Evolutionary conservation across 2,797 vertebrate genomes (phyloP), one percentile per base, ranked within the genome.

Genomic region (Coluber constrictor): DNA sequence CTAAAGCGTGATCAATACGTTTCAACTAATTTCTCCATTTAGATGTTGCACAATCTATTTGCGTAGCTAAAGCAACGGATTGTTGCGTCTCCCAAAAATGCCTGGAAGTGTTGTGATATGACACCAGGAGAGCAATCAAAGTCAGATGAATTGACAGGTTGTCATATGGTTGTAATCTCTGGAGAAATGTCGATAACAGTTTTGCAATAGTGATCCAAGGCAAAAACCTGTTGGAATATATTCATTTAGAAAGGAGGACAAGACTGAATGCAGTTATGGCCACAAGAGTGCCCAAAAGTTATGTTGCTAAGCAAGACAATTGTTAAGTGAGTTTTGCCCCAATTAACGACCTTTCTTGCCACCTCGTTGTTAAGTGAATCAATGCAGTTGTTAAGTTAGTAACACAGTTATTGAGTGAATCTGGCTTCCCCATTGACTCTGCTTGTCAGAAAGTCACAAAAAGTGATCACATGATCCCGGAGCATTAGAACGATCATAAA

Each of bases 61-160:
- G 61, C 66, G 86, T 95, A 60, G 91, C 95, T 91, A 96, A 96
- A 93, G 87, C 94, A 96, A 91, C 83, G 94, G 96, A 90, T 94
- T 96, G 95, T 94, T 96, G 87, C 92, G 96, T 90, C 90, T 95
- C 91, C 94, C 63, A 90, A 59, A 93, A 95, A 96, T 92, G 60
- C 95, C 95, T 93, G 95, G 94, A 56, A 91, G 92, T 88, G 95
- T 94, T 96, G 87, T 91, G 93, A 95, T 95, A 95, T 5, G 47
- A 29, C 37, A 93, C 27, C 4, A 56, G 88, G 43, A 23, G 37
- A 66, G 29, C 32, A 66, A 90, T 90, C n/a, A 90, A 90, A 56
- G n/a, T 43, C n/a, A 56, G 79, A 87, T 20, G 16, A 13, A 43
- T 20, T 12, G 12, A 60, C n/a, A 55, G 4, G 15, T 29, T 90